Evolutionary conservation across 2,888 invertebrate genomes (phyloP).

Genomic region (Adelphocoris suturalis): DNA sequence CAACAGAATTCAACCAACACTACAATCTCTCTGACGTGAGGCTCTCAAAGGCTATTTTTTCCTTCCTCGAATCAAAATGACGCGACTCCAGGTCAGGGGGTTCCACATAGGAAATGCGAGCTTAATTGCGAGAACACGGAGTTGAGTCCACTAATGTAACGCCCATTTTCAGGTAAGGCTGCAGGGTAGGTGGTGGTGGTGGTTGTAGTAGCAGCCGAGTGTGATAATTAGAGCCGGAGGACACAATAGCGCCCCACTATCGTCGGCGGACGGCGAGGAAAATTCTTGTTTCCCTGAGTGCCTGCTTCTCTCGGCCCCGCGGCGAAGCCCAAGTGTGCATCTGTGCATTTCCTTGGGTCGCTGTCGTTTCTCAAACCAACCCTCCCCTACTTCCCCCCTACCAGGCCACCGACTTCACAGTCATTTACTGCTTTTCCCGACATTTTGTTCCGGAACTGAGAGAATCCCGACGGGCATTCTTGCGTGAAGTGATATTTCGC

Average conservation of each 20-base stretch:
- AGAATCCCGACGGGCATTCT: too few relatives aligned
- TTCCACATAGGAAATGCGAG: neutral
- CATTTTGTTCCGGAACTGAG: too few relatives aligned
- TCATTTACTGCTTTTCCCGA: too few relatives aligned
- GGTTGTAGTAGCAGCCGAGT: neutral
- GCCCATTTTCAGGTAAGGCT: neutral
- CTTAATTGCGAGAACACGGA: constrained; percentile 19
- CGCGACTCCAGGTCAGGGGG: neutral
- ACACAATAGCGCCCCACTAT: constrained; percentile 29
- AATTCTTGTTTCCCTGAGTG: constrained; percentile 47
- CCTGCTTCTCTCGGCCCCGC: constrained; percentile 34
- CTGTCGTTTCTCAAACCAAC: neutral
- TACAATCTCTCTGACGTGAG: neutral
- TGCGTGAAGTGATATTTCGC: too few relatives aligned
- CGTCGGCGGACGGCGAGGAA: neutral
- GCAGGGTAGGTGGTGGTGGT: neutral
- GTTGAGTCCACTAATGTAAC: constrained; percentile 22
- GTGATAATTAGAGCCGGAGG: constrained; percentile 50
- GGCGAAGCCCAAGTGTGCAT: neutral
- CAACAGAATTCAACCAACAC: too few relatives aligned
- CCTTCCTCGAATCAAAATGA: neutral
- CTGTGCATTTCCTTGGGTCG: neutral
- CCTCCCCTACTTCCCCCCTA: neutral
- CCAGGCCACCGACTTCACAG: too few relatives aligned
- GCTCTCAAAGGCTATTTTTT: neutral